Evolutionary conservation across 1,140 invertebrate species (phyloP).

Genomic region (Aphaenogaster ashmeadi): DNA sequence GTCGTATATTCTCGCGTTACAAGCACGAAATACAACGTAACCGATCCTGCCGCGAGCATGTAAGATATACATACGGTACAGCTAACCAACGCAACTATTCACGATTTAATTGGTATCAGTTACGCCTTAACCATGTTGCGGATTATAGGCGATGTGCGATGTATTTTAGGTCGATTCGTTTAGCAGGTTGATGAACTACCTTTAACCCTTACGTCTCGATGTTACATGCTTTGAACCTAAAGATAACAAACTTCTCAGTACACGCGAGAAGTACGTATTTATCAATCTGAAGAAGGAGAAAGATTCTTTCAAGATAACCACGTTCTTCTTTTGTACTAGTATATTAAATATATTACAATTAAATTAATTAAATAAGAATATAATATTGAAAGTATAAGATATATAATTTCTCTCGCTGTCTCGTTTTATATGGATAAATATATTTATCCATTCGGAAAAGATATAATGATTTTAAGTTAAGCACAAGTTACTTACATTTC

Average conservation of each 20-base stretch:
- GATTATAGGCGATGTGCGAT: constrained; percentile 53
- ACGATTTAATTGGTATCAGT: constrained; percentile 78
- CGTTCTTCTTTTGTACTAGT: background rate
- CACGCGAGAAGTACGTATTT: constrained; percentile 20
- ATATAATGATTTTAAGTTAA: background rate
- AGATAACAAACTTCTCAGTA: background rate
- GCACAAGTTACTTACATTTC: background rate
- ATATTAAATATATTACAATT: background rate
- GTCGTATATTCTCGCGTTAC: constrained; percentile 71
- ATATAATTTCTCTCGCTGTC: background rate
- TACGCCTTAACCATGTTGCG: constrained; percentile 77
- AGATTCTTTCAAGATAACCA: background rate
- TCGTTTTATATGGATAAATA: background rate
- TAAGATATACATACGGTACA: constrained; percentile 66
- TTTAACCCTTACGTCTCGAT: background rate
- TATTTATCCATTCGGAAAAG: background rate
- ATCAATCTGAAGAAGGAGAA: background rate
- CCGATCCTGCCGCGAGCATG: constrained; percentile 54
- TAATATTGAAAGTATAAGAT: background rate
- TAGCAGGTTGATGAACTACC: constrained; percentile 38
- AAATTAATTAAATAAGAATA: constrained; percentile 18
- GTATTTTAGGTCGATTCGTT: constrained; percentile 50
- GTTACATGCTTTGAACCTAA: background rate
- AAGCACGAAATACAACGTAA: constrained; percentile 64
- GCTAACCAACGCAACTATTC: constrained; percentile 54